A percentile compares a stretch with the other conserved stretches of the same genome.
Conservation (phyloP, 2,113 vertebrate species). For the Syrmaticus mikado region DNA sequence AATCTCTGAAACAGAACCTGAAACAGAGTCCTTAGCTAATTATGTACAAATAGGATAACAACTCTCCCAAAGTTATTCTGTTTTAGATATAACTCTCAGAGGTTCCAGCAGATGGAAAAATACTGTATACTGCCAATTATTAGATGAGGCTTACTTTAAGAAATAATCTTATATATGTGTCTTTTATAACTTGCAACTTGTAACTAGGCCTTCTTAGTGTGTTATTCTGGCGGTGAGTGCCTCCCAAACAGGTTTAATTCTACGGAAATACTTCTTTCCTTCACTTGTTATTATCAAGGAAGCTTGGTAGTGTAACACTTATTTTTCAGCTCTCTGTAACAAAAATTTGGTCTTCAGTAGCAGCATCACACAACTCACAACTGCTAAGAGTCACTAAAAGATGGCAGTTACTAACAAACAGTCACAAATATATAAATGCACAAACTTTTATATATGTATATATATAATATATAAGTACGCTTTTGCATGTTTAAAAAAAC, state of each 20-base stretch:
- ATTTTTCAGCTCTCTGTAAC: neutral
- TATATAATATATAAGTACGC: neutral
- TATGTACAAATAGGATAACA: neutral
- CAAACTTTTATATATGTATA: neutral
- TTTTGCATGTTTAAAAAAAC: neutral
- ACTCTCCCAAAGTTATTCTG: neutral
- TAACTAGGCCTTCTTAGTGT: neutral
- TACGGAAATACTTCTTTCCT: conserved; percentile 16
- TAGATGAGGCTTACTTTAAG: conserved; percentile 47
- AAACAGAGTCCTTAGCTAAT: neutral
- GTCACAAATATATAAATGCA: fast-evolving
- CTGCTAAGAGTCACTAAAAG: neutral
- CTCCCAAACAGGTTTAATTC: conserved; percentile 20
- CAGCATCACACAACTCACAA: neutral
- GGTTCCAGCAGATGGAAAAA: conserved; percentile 42
- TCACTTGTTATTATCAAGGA: conserved; percentile 28
- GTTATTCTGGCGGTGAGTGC: neutral
- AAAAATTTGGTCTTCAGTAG: neutral
- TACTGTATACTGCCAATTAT: neutral
- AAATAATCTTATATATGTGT: neutral
- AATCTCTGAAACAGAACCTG: neutral
- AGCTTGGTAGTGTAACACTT: neutral
- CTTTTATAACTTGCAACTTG: conserved; percentile 42
- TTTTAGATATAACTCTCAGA: conserved; percentile 9
- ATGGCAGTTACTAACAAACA: neutral